Base-by-base conservation (phyloP, 2,888 invertebrate genomes). In the Spilarctia lutea region DNA sequence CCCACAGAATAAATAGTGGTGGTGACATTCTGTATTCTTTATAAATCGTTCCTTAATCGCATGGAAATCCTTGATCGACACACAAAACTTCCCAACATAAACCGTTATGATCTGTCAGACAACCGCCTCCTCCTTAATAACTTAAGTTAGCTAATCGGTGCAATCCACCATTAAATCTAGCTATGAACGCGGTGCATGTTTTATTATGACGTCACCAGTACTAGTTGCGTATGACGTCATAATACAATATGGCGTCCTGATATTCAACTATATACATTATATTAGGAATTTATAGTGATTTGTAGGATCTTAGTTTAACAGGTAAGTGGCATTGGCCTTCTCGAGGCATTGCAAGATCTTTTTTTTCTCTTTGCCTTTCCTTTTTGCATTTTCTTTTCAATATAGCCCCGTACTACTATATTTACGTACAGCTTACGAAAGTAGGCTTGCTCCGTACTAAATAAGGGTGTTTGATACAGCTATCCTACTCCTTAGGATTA, bases 191-290 rank as follows among this genome's bases (percentile, higher is more conserved):
- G 76, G 74, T 81, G 75, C 76, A 72, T 52, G 20, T 66, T 65
- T 65, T 45, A 65, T 65, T 27, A 48, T 82, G 79, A 82, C 84
- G 84, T 82, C 81, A 81, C 24, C 63, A 35, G 56, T 60, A 68
- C 68, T 60, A 65, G 74, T 52, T 71, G 66, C 4, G 48, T 68
- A 72, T 81, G 74, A 75, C 74, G 71, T 48, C 68, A 75, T 56
- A 33, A n/a, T 0, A 6, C 48, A 45, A 65, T 30, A 71, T 72
- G 76, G 68, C 81, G 63, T 33, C 56, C 18, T 72, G 39, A 45
- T 39, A 20, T 35, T 18, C 63, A 30, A 63, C 27, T 30, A 30
- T 18, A 63, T 63, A 18, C 63, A 60, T n/a, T 11, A n/a, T n/a
- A n/a, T n/a, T 24, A 3, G 11, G 2, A n/a, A 56, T 60, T 60